Evolutionary conservation across 2,888 invertebrate species (phyloP), one percentile per base, ranked within the genome.

Genomic region (Sialis lutaria): DNA sequence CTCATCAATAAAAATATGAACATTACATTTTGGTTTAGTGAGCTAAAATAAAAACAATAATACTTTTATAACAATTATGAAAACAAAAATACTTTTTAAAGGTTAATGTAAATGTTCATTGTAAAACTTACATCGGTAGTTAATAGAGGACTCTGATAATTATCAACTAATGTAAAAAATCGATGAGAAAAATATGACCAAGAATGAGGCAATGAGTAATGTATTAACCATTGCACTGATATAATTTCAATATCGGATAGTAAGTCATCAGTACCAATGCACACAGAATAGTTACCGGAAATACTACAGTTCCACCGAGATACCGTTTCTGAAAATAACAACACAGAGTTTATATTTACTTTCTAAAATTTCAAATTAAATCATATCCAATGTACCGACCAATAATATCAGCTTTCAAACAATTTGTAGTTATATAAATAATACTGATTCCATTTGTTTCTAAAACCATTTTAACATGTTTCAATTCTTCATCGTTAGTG

Each of bases 1-100:
- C 31, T 45, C 45, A 40, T 45, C 45, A 35, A 45, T 31, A 40
- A 45, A 45, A 39, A 45, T 45, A 12, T 45, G 45, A n/a, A 40
- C 45, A 31, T 45, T 13, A 34, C 34, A 34, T 8, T 6, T 37
- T n/a, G 39, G 30, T 30, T 5, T 8, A 9, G 6, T 39, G 8
- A 39, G 9, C 31, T 34, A 31, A 45, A 40, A 45, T 33, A 39
- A 39, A n/a, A 32, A 10, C 10, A 44, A 8, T 12, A 41, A 22
- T 22, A 22, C 22, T 22, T 22, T 22, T 4, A 22, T 22, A 22
- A 22, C 22, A 22, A 22, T 22, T 22, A n/a, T n/a, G n/a, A n/a
- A n/a, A n/a, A n/a, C n/a, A n/a, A n/a, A n/a, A n/a, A n/a, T n/a
- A n/a, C n/a, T n/a, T n/a, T n/a, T n/a, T n/a, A n/a, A n/a, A n/a